Percentiles rank a stretch among this genome's conserved stretches.
Evolutionary conservation across 2,888 invertebrate genomes (phyloP).

Genomic region (Sthenelais limicola): DNA sequence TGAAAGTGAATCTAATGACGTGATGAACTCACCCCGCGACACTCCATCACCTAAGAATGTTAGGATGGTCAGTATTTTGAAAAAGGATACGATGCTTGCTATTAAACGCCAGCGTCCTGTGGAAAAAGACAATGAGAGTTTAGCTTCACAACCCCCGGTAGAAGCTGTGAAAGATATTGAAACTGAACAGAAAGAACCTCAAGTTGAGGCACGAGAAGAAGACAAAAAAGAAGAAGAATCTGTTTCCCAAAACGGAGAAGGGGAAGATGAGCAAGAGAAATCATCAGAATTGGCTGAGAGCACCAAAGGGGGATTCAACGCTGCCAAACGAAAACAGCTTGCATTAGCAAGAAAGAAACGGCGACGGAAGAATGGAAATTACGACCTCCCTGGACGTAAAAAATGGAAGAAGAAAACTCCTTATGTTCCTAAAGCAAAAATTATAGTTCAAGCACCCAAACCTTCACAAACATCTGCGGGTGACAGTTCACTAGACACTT

Average conservation of each 20-base stretch:
- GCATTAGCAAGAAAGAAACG: neutral
- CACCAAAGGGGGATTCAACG: neutral
- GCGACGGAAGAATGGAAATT: slow-evolving; percentile 5
- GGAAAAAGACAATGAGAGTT: neutral
- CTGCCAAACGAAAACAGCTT: neutral
- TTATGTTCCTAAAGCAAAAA: too few relatives aligned
- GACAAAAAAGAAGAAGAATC: too few relatives aligned
- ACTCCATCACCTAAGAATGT: neutral
- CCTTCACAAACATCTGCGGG: too few relatives aligned
- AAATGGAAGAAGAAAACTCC: neutral
- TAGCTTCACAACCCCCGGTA: neutral
- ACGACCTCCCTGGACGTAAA: slow-evolving; percentile 4
- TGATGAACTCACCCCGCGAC: neutral
- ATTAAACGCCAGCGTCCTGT: too few relatives aligned
- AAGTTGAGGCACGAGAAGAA: too few relatives aligned
- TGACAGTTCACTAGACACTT: too few relatives aligned
- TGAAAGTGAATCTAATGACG: neutral
- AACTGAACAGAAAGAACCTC: too few relatives aligned
- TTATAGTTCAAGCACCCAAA: too few relatives aligned
- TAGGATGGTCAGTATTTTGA: neutral
- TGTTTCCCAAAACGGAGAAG: too few relatives aligned
- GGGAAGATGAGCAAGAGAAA: too few relatives aligned
- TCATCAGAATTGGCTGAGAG: too few relatives aligned
- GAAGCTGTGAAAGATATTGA: neutral
- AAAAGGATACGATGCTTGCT: slow-evolving; percentile 6